phyloP scores from a whole-genome alignment of 2,113 vertebrate genomes.

The Xiphorhynchus elegans region DNA sequence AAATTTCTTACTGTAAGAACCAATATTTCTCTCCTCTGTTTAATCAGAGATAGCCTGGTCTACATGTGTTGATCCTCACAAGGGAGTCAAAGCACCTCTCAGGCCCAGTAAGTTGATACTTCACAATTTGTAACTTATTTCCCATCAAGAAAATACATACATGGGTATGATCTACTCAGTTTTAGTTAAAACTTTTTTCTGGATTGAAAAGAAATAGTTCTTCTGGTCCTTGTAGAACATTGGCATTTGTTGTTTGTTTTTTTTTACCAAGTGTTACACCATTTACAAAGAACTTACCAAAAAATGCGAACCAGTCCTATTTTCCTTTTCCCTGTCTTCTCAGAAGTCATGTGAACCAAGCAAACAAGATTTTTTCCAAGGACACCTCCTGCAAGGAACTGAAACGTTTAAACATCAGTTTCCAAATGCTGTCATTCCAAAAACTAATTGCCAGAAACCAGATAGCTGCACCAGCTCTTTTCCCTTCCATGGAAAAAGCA shows the following conservation, averaged over 20 bases:
- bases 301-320: neutral
- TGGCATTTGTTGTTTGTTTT: accelerated
- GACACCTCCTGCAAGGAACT: neutral
- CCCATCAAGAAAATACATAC: neutral
- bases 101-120: neutral
- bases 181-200: neutral
- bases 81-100: neutral
- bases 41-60: neutral
- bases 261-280: neutral
- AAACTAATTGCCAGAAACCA: neutral
- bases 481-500: neutral
- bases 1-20: neutral
- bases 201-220: neutral
- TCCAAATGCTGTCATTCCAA: neutral
- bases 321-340: neutral
- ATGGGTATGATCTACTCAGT: neutral
- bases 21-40: neutral
- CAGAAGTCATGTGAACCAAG: neutral
- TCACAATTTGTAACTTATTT: neutral
- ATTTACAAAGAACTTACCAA: neutral
- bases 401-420: neutral
- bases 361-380: neutral
- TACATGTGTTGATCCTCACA: neutral
- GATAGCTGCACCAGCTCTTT: neutral
- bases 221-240: neutral